A percentile compares a stretch with the other conserved stretches of the same genome.
phyloP scores from a whole-genome alignment of 2,113 vertebrate genomes.

The Channa argus region DNA sequence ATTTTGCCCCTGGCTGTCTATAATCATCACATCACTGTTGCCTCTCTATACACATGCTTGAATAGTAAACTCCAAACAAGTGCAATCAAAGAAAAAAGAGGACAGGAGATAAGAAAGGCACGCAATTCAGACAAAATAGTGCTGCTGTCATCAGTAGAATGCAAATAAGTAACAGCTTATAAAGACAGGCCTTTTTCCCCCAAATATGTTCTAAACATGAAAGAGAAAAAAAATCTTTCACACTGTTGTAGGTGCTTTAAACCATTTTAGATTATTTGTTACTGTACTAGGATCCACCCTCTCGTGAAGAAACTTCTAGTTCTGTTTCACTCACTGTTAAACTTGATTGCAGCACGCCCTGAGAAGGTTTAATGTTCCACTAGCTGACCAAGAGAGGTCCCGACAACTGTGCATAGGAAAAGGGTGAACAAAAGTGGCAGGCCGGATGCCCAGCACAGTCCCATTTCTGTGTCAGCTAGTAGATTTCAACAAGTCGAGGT shows the following conservation, averaged over 20 bases:
- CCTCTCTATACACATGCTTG: background rate
- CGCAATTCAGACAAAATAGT: background rate
- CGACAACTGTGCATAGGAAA: background rate
- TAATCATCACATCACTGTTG: conserved; percentile 1
- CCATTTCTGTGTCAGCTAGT: conserved; percentile 3
- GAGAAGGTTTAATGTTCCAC: conserved; percentile 50
- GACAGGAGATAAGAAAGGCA: conserved; percentile 6
- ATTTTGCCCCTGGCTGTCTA: background rate
- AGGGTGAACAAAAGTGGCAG: background rate
- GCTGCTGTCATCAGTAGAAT: background rate
- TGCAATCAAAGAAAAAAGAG: conserved; percentile 9
- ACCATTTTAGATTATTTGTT: conserved; percentile 29
- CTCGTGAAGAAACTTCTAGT: conserved; percentile 1
- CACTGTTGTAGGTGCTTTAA: background rate
- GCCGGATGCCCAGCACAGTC: background rate
- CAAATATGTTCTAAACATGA: conserved; percentile 5
- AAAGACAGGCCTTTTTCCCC: background rate
- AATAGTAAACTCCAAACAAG: conserved; percentile 3
- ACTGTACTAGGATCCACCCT: background rate
- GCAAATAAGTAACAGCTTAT: conserved; percentile 9
- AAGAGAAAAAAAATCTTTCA: background rate
- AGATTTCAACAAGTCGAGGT: conserved; percentile 43
- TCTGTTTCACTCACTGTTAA: conserved; percentile 44
- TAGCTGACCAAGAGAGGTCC: conserved; percentile 24
- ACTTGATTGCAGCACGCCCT: conserved; percentile 42